A percentile compares a stretch with the other conserved stretches of the same genome.
Evolutionary conservation across 2,113 vertebrate genomes (phyloP).

Genomic region (Girardinichthys multiradiatus): DNA sequence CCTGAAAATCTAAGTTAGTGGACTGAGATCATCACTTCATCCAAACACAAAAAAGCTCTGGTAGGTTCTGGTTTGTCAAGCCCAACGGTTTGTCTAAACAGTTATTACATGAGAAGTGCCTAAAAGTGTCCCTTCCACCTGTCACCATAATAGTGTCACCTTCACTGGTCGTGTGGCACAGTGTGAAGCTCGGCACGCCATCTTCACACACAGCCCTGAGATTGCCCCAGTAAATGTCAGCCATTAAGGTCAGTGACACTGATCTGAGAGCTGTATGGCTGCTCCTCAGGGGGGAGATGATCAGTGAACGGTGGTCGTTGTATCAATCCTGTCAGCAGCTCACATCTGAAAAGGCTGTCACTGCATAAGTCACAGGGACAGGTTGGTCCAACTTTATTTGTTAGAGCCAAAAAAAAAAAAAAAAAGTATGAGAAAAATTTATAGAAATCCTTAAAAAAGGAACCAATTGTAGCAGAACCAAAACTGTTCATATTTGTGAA

Average conservation of each 20-base stretch:
- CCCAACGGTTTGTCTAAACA: not conserved
- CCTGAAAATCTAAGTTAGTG: not conserved
- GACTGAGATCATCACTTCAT: not conserved
- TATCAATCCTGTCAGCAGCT: not conserved
- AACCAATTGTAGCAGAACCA: no score
- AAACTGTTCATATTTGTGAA: no score
- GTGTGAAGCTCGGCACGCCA: constrained; percentile 20
- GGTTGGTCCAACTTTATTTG: not conserved
- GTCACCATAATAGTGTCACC: constrained; percentile 39
- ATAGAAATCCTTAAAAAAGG: not conserved
- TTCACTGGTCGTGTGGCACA: constrained; percentile 42
- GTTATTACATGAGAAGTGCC: not conserved
- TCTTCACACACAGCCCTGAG: constrained; percentile 40
- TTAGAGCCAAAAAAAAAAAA: not conserved
- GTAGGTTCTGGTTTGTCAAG: not conserved
- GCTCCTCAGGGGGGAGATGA: constrained; percentile 14
- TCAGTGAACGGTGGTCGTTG: constrained; percentile 16
- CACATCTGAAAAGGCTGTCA: constrained; percentile 6
- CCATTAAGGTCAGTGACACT: constrained; percentile 38
- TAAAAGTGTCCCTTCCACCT: not conserved
- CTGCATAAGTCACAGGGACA: not conserved
- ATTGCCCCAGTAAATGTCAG: constrained; percentile 25
- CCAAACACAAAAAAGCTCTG: not conserved
- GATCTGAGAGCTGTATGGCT: constrained; percentile 10
- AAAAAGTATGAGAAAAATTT: not conserved